phyloP scores from a whole-genome alignment of 2,888 invertebrate species.

The Drosophila paranaensis region DNA sequence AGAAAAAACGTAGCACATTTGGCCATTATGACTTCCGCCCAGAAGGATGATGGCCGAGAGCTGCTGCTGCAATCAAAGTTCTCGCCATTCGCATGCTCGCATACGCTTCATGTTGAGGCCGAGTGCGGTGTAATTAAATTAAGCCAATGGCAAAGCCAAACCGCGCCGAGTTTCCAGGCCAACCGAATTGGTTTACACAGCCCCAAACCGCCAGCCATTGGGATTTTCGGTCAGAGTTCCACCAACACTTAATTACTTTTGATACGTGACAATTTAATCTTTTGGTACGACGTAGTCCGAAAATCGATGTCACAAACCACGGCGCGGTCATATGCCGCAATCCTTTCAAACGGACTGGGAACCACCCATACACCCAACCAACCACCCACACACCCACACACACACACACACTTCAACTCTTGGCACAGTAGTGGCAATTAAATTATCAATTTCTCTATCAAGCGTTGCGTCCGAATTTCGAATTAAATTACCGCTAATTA shows the following conservation, averaged over 20 bases:
- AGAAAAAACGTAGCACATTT: conserved; percentile 28
- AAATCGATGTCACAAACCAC: conserved; percentile 47
- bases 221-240: conserved; percentile 41
- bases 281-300: conserved; percentile 37
- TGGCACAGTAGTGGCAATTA: conserved; percentile 15
- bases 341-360: conserved; percentile 2
- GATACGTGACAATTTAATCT: conserved; percentile 71
- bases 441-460: conserved; percentile 15
- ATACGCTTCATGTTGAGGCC: conserved; percentile 32
- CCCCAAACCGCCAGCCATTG: conserved; percentile 18
- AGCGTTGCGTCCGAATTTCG: background rate
- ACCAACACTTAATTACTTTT: conserved; percentile 67
- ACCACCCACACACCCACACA: background rate
- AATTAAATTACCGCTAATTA: conserved; percentile 14
- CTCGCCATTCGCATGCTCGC: conserved; percentile 18
- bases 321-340: conserved; percentile 8
- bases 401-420: conserved; percentile 16
- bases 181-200: conserved; percentile 51
- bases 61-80: conserved; percentile 45
- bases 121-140: conserved; percentile 60
- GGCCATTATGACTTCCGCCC: conserved; percentile 37
- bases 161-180: conserved; percentile 36
- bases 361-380: background rate
- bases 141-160: conserved; percentile 56
- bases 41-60: conserved; percentile 14